Evolutionary conservation across 2,888 invertebrate genomes (phyloP).

Genomic region (Iphiclides podalirius): DNA sequence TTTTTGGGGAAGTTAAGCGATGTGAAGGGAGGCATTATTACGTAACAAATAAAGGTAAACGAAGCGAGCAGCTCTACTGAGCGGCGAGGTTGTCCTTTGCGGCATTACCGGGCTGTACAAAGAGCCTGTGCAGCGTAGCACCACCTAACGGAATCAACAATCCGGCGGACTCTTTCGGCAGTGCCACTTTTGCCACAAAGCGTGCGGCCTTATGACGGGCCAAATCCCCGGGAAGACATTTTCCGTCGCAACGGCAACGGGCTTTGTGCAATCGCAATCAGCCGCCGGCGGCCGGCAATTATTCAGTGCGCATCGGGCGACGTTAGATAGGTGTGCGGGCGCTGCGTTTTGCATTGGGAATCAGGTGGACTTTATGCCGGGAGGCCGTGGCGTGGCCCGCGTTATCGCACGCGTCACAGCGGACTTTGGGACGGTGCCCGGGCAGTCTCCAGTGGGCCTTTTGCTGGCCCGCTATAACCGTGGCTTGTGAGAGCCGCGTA

Average conservation of each 20-base stretch:
- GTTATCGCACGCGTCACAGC: conserved; percentile 37
- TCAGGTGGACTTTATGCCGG: conserved; percentile 67
- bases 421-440: conserved; percentile 23
- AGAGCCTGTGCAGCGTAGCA: not conserved
- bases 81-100: not conserved
- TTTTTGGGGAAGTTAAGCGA: no score
- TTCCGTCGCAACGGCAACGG: conserved; percentile 48
- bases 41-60: no score
- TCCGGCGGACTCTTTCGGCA: conserved; percentile 21
- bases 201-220: conserved; percentile 31
- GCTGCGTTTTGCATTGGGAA: conserved; percentile 78
- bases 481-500: no score
- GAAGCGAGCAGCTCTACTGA: no score
- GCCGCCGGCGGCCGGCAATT: conserved; percentile 65
- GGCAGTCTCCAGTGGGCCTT: conserved; percentile 20
- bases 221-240: conserved; percentile 64
- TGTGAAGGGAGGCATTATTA: no score
- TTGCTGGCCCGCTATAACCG: conserved; percentile 17
- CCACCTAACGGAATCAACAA: conserved; percentile 18
- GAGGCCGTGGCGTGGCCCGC: conserved; percentile 39
- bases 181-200: conserved; percentile 37
- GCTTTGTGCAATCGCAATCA: conserved; percentile 69
- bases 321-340: conserved; percentile 75
- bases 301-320: conserved; percentile 77
- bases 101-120: not conserved